These are phyloP conservation scores for Nasonovia ribisnigri DNA, from an alignment of 2,888 invertebrate species.

Conservation along the genomic window DNA sequence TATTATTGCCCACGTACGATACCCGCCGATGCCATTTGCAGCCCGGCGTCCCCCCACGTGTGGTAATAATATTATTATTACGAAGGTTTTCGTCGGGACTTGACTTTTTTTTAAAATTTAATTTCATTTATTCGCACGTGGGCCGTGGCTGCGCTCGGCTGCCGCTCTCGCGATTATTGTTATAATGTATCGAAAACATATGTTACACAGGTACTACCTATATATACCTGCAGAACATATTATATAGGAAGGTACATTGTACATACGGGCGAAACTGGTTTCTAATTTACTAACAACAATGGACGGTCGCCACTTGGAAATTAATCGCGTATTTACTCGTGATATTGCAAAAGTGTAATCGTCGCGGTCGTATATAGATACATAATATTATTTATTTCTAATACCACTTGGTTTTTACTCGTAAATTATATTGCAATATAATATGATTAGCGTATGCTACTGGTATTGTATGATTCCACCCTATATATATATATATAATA, in stretches of 20 bases:
- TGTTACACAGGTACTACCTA: background rate
- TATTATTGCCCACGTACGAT: slow-evolving; percentile 33
- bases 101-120: background rate
- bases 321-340: background rate
- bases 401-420: background rate
- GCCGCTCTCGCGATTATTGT: background rate
- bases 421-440: background rate
- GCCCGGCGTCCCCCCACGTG: slow-evolving; percentile 9
- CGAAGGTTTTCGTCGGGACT: slow-evolving; percentile 19
- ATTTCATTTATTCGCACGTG: slow-evolving; percentile 38
- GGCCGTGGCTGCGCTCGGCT: background rate
- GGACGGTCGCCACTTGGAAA: background rate
- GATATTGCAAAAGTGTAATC: background rate
- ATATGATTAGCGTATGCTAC: background rate
- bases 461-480: background rate
- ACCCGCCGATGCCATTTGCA: background rate
- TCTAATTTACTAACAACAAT: background rate
- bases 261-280: slow-evolving; percentile 52
- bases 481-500: background rate
- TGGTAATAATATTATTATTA: background rate
- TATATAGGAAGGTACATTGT: background rate
- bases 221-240: background rate
- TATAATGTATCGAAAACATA: background rate
- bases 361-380: background rate
- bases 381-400: background rate